Evolutionary conservation across 2,113 vertebrate species (phyloP).

Genomic region (Oncorhynchus masou): DNA sequence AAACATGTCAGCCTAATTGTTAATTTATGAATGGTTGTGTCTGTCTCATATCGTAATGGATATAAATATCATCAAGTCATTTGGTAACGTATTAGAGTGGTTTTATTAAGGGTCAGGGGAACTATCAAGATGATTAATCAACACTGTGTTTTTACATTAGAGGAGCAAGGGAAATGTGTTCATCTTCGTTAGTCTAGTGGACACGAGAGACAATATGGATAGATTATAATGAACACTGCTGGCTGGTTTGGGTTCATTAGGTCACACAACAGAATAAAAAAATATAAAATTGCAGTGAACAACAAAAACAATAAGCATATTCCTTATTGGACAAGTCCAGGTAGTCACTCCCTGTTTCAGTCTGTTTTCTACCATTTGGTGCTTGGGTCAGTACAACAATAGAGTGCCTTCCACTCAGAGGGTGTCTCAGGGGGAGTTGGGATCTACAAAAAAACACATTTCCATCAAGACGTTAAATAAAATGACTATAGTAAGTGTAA

Average conservation of each 20-base stretch:
- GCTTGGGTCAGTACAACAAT: too few species aligned
- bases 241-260: too few species aligned
- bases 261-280: too few species aligned
- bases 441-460: too few species aligned
- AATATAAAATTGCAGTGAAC: not conserved
- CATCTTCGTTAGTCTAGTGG: not conserved
- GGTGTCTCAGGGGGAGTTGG: too few species aligned
- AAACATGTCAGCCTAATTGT: slow-evolving; percentile 41
- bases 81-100: slow-evolving; percentile 11
- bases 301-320: not conserved
- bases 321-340: too few species aligned
- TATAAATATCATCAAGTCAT: slow-evolving; percentile 10
- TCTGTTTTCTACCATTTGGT: too few species aligned
- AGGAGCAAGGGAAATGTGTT: not conserved
- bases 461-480: too few species aligned
- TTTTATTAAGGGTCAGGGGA: slow-evolving; percentile 3
- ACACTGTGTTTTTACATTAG: not conserved
- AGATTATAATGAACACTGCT: not conserved
- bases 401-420: too few species aligned
- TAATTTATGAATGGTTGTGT: slow-evolving; percentile 25
- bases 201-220: not conserved
- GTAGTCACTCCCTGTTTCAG: too few species aligned
- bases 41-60: slow-evolving; percentile 1
- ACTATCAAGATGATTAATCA: not conserved
- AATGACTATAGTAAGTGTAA: too few species aligned